Evolutionary conservation across 2,113 vertebrate genomes (phyloP).

Genomic region (Ailurus styani): DNA sequence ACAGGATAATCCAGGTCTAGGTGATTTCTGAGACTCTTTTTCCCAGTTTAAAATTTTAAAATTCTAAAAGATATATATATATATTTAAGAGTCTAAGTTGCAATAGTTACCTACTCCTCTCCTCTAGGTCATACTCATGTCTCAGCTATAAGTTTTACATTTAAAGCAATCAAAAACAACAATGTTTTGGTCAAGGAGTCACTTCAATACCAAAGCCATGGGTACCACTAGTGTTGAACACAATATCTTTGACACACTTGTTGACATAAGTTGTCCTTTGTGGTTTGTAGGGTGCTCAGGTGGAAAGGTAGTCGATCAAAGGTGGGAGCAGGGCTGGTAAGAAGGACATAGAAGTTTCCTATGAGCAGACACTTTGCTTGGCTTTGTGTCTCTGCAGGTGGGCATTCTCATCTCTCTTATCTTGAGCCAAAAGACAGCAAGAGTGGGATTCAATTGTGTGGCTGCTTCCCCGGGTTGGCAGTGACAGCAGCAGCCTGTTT

Average conservation of each 20-base stretch:
- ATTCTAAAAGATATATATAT: not conserved
- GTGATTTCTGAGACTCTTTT: not conserved
- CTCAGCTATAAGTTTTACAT: not conserved
- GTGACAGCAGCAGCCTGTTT: not conserved
- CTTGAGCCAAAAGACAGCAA: not conserved
- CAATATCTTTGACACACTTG: not conserved
- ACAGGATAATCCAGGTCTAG: not conserved
- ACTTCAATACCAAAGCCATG: not conserved
- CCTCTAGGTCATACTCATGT: not conserved
- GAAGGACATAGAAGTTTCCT: not conserved
- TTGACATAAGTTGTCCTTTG: not conserved
- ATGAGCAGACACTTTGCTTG: not conserved
- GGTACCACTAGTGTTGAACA: rapidly evolving
- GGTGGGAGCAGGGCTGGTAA: no score
- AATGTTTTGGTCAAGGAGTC: not conserved
- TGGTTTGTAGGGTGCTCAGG: not conserved
- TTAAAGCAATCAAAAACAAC: not conserved
- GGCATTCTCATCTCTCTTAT: not conserved
- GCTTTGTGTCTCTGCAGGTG: not conserved
- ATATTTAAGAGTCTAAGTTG: not conserved
- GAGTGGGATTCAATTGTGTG: not conserved
- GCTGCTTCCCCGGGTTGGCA: not conserved
- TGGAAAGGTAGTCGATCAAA: not conserved
- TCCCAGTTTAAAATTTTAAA: not conserved
- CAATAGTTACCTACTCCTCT: not conserved